Conservation (phyloP, 2,888 invertebrate species). For the Rhagium mordax region DNA sequence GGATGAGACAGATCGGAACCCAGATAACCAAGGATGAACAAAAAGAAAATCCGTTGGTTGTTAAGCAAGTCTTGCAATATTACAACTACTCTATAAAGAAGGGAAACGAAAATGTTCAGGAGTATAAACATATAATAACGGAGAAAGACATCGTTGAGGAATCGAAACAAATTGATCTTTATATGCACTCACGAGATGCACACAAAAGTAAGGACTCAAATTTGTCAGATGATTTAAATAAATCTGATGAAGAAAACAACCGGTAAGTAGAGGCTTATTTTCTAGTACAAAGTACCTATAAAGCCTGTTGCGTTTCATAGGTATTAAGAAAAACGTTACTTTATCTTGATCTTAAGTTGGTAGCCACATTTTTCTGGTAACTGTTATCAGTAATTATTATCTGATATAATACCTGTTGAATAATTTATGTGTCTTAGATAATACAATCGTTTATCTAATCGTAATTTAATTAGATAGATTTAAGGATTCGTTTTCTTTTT, state of each 20-base stretch:
- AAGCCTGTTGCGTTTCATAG: no score
- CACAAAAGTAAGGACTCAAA: constrained; percentile 76
- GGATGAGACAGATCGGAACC: constrained; percentile 84
- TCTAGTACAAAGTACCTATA: no score
- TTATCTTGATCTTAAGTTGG: background rate
- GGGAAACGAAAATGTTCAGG: constrained; percentile 79
- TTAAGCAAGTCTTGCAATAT: constrained; percentile 91
- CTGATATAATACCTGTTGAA: constrained; percentile 1
- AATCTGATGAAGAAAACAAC: constrained; percentile 14
- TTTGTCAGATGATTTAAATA: constrained; percentile 48
- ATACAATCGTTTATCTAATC: background rate
- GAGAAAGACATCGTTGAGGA: constrained; percentile 87
- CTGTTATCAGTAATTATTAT: constrained; percentile 4
- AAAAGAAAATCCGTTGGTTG: constrained; percentile 91
- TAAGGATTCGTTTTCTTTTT: no score
- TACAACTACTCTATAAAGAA: constrained; percentile 92
- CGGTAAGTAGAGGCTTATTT: no score
- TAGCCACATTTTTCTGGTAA: background rate
- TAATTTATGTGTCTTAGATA: background rate
- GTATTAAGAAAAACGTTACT: background rate
- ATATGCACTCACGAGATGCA: constrained; percentile 81
- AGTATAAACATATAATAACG: constrained; percentile 87
- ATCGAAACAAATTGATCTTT: constrained; percentile 85
- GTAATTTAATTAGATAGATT: background rate
- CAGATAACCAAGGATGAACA: constrained; percentile 91